These are phyloP conservation scores for Macaria liturata DNA, from an alignment of 2,888 invertebrate genomes.

Conservation along the genomic window DNA sequence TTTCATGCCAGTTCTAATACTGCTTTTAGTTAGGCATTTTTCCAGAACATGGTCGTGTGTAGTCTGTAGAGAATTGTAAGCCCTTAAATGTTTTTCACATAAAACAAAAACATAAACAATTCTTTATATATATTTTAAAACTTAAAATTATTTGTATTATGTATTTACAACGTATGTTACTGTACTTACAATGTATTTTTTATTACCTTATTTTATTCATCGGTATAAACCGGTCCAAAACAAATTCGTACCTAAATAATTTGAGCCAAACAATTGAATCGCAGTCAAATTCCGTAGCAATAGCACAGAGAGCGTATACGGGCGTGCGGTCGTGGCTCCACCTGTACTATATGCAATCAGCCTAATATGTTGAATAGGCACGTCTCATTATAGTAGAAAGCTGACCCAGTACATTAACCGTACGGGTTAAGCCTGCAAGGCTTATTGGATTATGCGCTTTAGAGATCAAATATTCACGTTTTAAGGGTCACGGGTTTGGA, in stretches of 20 bases:
- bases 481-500: conserved; percentile 4
- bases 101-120: too few species aligned
- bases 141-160: too few species aligned
- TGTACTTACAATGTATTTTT: too few species aligned
- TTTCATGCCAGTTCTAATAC: too few species aligned
- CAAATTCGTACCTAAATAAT: conserved; percentile 15
- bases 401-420: conserved; percentile 50
- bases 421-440: conserved; percentile 14
- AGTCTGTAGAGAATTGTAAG: too few species aligned
- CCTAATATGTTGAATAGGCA: conserved; percentile 79
- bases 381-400: conserved; percentile 81
- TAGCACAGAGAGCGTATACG: conserved; percentile 48
- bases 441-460: conserved; percentile 9
- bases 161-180: too few species aligned
- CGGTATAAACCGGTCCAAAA: too few species aligned
- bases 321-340: conserved; percentile 55
- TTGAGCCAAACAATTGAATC: conserved; percentile 36
- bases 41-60: too few species aligned
- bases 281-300: conserved; percentile 48
- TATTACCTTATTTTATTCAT: too few species aligned
- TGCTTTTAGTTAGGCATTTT: too few species aligned
- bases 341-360: conserved; percentile 75
- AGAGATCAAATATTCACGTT: conserved; percentile 13
- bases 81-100: too few species aligned
- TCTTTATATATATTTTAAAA: too few species aligned